Percentiles rank a stretch among this genome's conserved stretches.
Conservation (phyloP, 2,797 vertebrate genomes). For the Helarctos malayanus region DNA sequence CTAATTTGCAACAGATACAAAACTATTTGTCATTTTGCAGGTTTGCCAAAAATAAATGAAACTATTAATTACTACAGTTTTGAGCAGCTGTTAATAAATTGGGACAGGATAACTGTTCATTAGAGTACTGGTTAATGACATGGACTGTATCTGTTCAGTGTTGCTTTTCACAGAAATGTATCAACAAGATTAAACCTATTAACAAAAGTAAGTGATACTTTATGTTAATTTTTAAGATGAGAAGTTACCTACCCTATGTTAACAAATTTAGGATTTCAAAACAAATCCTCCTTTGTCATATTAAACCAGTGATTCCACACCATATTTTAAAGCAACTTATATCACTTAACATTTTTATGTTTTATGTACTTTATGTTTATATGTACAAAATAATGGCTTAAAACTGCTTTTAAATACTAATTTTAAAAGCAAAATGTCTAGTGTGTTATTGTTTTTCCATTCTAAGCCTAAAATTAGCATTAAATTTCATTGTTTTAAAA, state of each 20-base stretch:
- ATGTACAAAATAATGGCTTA: constrained; percentile 34
- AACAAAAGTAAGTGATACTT: constrained; percentile 79
- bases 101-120: constrained; percentile 88
- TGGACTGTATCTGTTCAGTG: constrained; percentile 83
- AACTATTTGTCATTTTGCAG: constrained; percentile 89
- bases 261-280: constrained; percentile 56
- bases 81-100: constrained; percentile 92
- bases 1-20: constrained; percentile 92
- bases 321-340: constrained; percentile 39
- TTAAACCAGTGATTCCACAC: constrained; percentile 44
- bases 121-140: constrained; percentile 88
- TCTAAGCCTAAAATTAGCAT: constrained; percentile 18
- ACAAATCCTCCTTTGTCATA: neutral
- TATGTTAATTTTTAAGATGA: constrained; percentile 68
- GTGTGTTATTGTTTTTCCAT: neutral
- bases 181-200: constrained; percentile 74
- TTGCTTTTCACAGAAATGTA: constrained; percentile 86
- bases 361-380: constrained; percentile 5
- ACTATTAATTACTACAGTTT: constrained; percentile 92
- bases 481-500: constrained; percentile 39
- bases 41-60: constrained; percentile 93
- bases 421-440: constrained; percentile 39
- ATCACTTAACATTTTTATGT: constrained; percentile 23
- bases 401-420: constrained; percentile 17
- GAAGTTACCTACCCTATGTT: constrained; percentile 36